Percentiles rank a stretch among this genome's conserved stretches.
Evolutionary conservation across 2,888 invertebrate genomes (phyloP).

Genomic region (Drosophila nr. perissopoda): DNA sequence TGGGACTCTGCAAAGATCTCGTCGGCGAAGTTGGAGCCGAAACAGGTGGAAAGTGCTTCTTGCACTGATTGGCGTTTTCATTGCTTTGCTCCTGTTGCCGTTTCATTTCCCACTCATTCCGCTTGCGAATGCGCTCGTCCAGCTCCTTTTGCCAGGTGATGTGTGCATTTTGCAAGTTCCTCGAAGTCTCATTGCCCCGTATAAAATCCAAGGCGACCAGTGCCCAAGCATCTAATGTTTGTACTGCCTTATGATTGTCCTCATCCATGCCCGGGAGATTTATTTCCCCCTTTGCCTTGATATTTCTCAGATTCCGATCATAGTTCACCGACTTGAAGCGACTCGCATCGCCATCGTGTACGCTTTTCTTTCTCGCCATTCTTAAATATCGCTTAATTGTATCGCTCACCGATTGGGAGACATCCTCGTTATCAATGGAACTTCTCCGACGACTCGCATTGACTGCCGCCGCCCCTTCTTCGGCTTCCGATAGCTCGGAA

Average conservation of each 20-base stretch:
- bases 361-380: conserved; percentile 95
- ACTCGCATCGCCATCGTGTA: conserved; percentile 89
- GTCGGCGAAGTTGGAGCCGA: conserved; percentile 79
- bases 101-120: conserved; percentile 68
- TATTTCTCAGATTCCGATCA: conserved; percentile 92
- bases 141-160: conserved; percentile 74
- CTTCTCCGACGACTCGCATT: conserved; percentile 87
- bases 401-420: conserved; percentile 94
- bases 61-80: neutral
- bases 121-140: conserved; percentile 74
- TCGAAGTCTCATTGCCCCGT: conserved; percentile 79
- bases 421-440: conserved; percentile 93
- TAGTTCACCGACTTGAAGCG: conserved; percentile 95
- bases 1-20: conserved; percentile 8
- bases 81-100: conserved; percentile 11
- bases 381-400: conserved; percentile 93
- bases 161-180: conserved; percentile 73
- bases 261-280: conserved; percentile 92
- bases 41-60: conserved; percentile 9
- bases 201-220: conserved; percentile 86
- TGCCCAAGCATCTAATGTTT: conserved; percentile 92
- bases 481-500: conserved; percentile 67
- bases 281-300: conserved; percentile 91
- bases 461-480: conserved; percentile 63
- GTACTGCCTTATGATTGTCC: conserved; percentile 90